Base-by-base conservation (phyloP, 2,113 vertebrate species). In the Fregetta grallaria region DNA sequence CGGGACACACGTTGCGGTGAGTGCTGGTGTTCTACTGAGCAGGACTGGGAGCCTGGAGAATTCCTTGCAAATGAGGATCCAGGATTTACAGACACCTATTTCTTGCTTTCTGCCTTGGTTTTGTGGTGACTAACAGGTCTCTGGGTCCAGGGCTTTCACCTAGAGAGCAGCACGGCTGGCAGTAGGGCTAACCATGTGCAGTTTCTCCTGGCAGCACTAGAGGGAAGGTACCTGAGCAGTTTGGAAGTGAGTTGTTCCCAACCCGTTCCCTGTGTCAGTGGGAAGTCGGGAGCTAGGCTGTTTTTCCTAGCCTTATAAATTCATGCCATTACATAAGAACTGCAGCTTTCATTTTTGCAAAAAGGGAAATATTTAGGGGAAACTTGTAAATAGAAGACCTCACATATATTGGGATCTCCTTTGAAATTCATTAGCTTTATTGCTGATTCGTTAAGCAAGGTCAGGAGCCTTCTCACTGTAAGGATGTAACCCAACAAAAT, bases 191-290 rank as follows among this genome's bases (percentile, higher is more conserved):
- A 20, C 36, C n/a, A 9, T 10, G 7, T 84, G 83, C 40, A 40
- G 32, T 92, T 94, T 74, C 59, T 81, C n/a, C 23, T 86, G 36
- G 86, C 32, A 87, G 95, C 94, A 86, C 79, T 25, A 93, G 92
- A 90, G 76, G 86, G 90, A 63, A 94, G 61, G 86, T 38, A 55
- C 38, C 18, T 13, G 66, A 40, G 66, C 74, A 68, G 49, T 45
- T 40, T 52, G 45, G 30, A 90, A 82, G 9, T 3, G 26, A 75
- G 19, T 36, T 59, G 27, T 27, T 90, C 40, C 47, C 20, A 0
- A n/a, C 27, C 4, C 2, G 1, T 30, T 73, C 59, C 34, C 61
- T 63, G 18, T 19, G 52, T 56, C 67, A 32, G 21, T 44, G 34
- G 30, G 29, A 75, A 56, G 19, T 3, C 21, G 6, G 67, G 82